A percentile compares a stretch with the other conserved stretches of the same genome.
These are phyloP conservation scores for Fistularia tabacaria DNA, from an alignment of 2,797 vertebrate species.

Conservation along the genomic window DNA sequence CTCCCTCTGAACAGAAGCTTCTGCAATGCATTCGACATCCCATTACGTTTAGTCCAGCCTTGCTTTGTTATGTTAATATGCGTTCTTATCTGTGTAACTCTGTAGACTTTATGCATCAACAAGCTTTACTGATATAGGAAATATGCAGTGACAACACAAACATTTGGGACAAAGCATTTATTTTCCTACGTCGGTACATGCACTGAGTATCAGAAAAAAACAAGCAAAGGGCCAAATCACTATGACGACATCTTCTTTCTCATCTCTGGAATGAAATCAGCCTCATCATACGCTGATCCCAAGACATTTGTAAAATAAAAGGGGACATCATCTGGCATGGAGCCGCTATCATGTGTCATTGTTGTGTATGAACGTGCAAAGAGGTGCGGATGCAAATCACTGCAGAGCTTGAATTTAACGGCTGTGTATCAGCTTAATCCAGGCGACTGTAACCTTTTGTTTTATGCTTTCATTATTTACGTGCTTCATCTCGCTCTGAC, in stretches of 20 bases:
- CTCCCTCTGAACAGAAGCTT: conserved; percentile 8
- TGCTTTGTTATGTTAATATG: conserved; percentile 29
- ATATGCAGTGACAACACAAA: conserved; percentile 53
- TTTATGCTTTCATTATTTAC: conserved; percentile 31
- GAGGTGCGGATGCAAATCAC: too few relatives aligned
- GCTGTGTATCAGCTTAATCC: too few relatives aligned
- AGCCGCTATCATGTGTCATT: conserved; percentile 14
- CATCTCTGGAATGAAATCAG: conserved; percentile 19
- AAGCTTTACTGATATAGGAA: conserved; percentile 53
- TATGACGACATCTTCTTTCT: conserved; percentile 36
- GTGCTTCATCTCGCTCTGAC: conserved; percentile 26
- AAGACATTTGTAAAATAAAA: conserved; percentile 3
- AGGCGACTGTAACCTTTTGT: conserved; percentile 2
- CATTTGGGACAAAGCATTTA: conserved; percentile 57
- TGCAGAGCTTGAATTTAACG: too few relatives aligned
- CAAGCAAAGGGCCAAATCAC: conserved; percentile 58
- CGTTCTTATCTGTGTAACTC: conserved; percentile 27
- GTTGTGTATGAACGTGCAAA: conserved; percentile 3
- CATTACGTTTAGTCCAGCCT: conserved; percentile 23
- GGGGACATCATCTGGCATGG: conserved; percentile 5
- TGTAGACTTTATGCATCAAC: conserved; percentile 49
- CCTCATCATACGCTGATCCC: conserved; percentile 26
- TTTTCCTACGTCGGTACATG: conserved; percentile 62
- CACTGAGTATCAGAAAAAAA: conserved; percentile 58
- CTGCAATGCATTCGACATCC: conserved; percentile 13